Percentiles rank a stretch among this genome's conserved stretches.
Conservation (phyloP, 2,113 vertebrate genomes). For the Strix uralensis region DNA sequence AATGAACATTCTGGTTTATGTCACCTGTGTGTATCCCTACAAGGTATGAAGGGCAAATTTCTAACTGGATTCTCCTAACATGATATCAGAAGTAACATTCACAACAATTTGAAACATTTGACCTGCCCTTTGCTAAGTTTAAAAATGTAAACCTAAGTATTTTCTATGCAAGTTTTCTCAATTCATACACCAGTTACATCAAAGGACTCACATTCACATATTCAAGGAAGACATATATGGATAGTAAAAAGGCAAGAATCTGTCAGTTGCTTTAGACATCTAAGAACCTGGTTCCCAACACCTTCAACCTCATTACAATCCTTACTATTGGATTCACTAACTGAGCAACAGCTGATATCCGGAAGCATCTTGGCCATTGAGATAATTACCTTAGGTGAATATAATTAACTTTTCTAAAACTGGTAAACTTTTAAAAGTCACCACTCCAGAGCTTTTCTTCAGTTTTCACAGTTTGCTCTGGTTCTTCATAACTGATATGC, state of each 20-base stretch:
- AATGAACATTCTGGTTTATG: background rate
- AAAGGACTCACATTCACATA: background rate
- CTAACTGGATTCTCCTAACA: background rate
- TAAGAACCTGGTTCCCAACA: background rate
- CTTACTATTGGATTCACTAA: background rate
- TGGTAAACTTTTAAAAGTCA: background rate
- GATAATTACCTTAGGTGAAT: background rate
- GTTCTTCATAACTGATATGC: conserved; percentile 39
- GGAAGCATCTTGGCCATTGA: background rate
- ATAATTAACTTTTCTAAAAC: background rate
- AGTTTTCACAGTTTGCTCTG: conserved; percentile 34
- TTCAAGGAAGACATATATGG: background rate
- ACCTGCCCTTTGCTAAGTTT: background rate
- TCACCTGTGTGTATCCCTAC: background rate
- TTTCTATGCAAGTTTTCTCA: background rate
- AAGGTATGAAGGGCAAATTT: background rate
- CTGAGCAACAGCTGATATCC: background rate
- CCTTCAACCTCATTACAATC: background rate
- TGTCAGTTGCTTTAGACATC: background rate
- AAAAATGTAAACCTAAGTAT: background rate
- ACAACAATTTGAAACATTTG: background rate
- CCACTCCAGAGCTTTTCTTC: background rate
- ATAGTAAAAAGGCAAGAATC: background rate
- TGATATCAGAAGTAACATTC: background rate
- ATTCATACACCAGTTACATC: background rate